phyloP scores from a whole-genome alignment of 2,888 invertebrate species.

The Xestoiulus laeticollis region DNA sequence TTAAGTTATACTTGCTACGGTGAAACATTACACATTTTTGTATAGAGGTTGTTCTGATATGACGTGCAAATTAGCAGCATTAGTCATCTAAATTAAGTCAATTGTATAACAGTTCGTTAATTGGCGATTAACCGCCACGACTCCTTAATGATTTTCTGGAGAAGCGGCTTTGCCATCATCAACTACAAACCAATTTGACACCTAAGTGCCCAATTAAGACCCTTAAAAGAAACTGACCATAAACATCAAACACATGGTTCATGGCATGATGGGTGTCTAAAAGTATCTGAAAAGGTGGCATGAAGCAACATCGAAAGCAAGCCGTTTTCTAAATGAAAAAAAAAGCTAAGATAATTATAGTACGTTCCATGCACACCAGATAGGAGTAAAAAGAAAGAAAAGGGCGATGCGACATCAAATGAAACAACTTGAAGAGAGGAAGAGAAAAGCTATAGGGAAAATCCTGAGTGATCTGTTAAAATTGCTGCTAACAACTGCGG shows the following conservation, averaged over 20 bases:
- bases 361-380: conserved; percentile 10
- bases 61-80: neutral
- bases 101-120: conserved; percentile 19
- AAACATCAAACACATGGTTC: conserved; percentile 31
- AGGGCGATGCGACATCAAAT: conserved; percentile 15
- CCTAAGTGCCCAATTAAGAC: conserved; percentile 33
- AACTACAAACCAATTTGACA: conserved; percentile 30
- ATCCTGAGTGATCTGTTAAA: conserved; percentile 47
- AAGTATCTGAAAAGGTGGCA: conserved; percentile 34
- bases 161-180: conserved; percentile 1
- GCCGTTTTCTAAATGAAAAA: neutral
- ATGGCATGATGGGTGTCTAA: neutral
- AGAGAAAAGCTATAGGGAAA: neutral
- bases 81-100: neutral
- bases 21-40: neutral
- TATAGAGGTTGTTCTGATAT: neutral
- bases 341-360: conserved; percentile 32
- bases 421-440: neutral
- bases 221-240: conserved; percentile 43
- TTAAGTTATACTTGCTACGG: neutral
- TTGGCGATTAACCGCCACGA: conserved; percentile 5
- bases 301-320: neutral
- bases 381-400: neutral
- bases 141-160: conserved; percentile 6
- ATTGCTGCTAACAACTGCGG: conserved; percentile 47